Conservation (phyloP, 2,797 vertebrate species). For the Neoniphon sammara region DNA sequence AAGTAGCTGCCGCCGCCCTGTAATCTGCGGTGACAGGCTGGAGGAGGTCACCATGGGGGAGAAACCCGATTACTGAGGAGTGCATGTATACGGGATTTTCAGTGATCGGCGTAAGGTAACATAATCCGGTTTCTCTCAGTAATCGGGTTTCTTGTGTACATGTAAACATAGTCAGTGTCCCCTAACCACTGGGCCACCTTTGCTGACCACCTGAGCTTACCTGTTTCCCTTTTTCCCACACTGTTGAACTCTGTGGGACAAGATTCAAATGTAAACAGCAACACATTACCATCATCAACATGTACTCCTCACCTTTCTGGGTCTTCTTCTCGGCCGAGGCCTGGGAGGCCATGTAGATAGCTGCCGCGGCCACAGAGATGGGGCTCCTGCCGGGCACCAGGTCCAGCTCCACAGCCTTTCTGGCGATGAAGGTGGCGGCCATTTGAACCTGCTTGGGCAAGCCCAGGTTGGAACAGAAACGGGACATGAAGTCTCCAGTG, state of each 20-base stretch:
- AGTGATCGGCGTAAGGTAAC: too few species aligned
- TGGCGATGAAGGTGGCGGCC: constrained; percentile 96
- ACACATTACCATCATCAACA: rapidly evolving
- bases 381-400: constrained; percentile 97
- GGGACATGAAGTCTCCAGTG: constrained; percentile 99
- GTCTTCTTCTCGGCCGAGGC: constrained; percentile 98
- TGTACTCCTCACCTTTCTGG: constrained; percentile 89
- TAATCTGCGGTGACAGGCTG: too few species aligned
- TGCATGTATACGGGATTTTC: too few species aligned
- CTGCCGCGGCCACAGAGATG: constrained; percentile 97
- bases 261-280: background rate
- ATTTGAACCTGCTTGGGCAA: constrained; percentile 98
- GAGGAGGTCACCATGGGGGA: too few species aligned
- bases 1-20: too few species aligned
- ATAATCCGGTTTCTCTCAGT: too few species aligned
- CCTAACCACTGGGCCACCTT: too few species aligned
- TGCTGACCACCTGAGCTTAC: too few species aligned
- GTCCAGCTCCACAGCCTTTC: constrained; percentile 96
- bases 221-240: too few species aligned
- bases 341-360: constrained; percentile 99
- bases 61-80: too few species aligned
- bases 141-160: too few species aligned
- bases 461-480: constrained; percentile 94
- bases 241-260: background rate
- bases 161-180: too few species aligned